Conservation (phyloP, 1,140 invertebrate genomes). For the Phocides pigmalion region DNA sequence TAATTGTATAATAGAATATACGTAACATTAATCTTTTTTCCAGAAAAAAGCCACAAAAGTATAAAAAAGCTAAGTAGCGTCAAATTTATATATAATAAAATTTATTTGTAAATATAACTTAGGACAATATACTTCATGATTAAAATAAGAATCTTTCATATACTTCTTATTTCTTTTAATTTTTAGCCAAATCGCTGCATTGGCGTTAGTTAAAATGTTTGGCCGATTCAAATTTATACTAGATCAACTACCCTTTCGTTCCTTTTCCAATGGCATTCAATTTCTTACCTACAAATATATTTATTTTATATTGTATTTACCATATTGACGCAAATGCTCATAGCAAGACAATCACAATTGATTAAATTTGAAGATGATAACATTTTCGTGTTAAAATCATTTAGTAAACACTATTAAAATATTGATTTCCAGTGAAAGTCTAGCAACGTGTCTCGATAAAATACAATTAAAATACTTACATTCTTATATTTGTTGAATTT, state of each 20-base stretch:
- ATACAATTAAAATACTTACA: too few relatives aligned
- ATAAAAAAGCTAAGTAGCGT: constrained; percentile 43
- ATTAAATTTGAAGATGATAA: background rate
- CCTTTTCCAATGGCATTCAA: background rate
- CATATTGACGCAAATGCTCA: background rate
- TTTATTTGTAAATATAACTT: constrained; percentile 13
- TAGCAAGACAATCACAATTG: constrained; percentile 7
- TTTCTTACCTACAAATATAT: background rate
- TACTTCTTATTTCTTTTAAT: background rate
- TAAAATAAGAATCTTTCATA: too few relatives aligned
- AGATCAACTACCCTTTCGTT: constrained; percentile 10
- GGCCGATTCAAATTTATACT: background rate
- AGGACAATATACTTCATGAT: constrained; percentile 13
- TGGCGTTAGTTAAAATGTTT: background rate
- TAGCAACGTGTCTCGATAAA: too few relatives aligned
- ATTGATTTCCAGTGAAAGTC: too few relatives aligned
- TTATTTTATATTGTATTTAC: background rate
- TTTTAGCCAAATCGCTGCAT: background rate
- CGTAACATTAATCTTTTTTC: constrained; percentile 19
- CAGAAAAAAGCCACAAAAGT: constrained; percentile 33
- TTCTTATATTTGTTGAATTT: too few relatives aligned
- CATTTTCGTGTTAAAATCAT: background rate
- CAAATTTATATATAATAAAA: constrained; percentile 21
- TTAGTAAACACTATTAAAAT: too few relatives aligned
- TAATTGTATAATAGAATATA: constrained; percentile 19